These are phyloP conservation scores for Thera britannica DNA, from an alignment of 2,888 invertebrate species.

Conservation along the genomic window DNA sequence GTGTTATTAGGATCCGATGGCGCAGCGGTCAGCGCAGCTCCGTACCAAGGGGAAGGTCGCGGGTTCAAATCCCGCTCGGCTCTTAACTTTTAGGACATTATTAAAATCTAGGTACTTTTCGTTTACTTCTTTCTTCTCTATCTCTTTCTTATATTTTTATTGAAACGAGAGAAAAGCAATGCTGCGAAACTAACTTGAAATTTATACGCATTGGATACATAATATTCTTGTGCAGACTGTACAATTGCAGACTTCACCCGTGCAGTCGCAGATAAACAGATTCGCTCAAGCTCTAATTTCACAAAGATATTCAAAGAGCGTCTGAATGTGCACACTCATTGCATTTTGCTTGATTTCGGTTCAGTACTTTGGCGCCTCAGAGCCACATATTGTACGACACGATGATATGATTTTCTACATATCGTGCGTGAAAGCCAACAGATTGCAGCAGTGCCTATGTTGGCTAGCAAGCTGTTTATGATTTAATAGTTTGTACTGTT, in stretches of 20 bases:
- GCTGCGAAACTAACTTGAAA: too few species aligned
- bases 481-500: not conserved
- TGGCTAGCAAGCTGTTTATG: too few species aligned
- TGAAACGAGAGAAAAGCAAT: too few species aligned
- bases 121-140: too few species aligned
- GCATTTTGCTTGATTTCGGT: slow-evolving; percentile 33
- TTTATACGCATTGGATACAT: too few species aligned
- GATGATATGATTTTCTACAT: slow-evolving; percentile 12
- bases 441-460: not conserved
- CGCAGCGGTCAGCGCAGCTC: too few species aligned
- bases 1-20: too few species aligned
- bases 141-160: too few species aligned
- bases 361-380: slow-evolving; percentile 12
- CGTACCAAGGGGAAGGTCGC: too few species aligned
- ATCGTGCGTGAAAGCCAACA: slow-evolving; percentile 8
- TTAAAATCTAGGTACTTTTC: too few species aligned
- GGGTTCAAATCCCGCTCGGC: too few species aligned
- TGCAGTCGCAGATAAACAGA: slow-evolving; percentile 8
- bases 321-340: slow-evolving; percentile 34
- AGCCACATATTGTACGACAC: slow-evolving; percentile 7
- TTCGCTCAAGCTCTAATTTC: slow-evolving; percentile 34
- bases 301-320: slow-evolving; percentile 37
- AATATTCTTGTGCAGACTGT: not conserved
- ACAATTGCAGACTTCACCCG: not conserved
- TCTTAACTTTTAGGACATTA: too few species aligned